These are phyloP conservation scores for Brachionus sp. DNA, from an alignment of 1,140 invertebrate genomes.

Conservation along the genomic window DNA sequence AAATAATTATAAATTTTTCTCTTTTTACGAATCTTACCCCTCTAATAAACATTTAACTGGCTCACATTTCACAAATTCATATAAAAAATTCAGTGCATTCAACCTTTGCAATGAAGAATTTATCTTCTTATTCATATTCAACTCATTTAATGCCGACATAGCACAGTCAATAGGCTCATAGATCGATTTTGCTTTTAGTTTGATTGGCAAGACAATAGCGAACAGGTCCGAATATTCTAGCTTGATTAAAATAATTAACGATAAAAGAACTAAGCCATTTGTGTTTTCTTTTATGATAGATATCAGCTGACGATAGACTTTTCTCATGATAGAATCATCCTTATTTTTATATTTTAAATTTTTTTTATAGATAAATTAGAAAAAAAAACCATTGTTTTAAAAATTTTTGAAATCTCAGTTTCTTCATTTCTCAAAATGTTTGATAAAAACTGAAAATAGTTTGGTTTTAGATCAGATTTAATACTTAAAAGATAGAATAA, in stretches of 20 bases:
- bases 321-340: neutral
- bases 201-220: conserved; percentile 1
- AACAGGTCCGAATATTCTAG: conserved; percentile 18
- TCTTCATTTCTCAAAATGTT: conserved; percentile 21
- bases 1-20: neutral
- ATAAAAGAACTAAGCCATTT: conserved; percentile 11
- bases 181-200: conserved; percentile 9
- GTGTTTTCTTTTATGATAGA: conserved; percentile 34
- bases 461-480: neutral
- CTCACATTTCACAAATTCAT: conserved; percentile 29
- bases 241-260: conserved; percentile 19
- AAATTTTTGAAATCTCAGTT: neutral
- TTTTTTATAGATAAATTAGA: neutral
- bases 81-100: conserved; percentile 34
- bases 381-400: conserved; percentile 34
- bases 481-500: neutral
- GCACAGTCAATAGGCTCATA: conserved; percentile 39
- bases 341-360: neutral
- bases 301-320: conserved; percentile 15
- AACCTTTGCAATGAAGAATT: neutral
- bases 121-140: conserved; percentile 9
- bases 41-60: neutral
- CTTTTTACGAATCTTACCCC: neutral
- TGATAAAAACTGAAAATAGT: conserved; percentile 34
- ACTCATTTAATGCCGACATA: neutral